Conservation (phyloP, 53 echinoderm and acorn worm genomes). For the Antedon mediterranea region DNA sequence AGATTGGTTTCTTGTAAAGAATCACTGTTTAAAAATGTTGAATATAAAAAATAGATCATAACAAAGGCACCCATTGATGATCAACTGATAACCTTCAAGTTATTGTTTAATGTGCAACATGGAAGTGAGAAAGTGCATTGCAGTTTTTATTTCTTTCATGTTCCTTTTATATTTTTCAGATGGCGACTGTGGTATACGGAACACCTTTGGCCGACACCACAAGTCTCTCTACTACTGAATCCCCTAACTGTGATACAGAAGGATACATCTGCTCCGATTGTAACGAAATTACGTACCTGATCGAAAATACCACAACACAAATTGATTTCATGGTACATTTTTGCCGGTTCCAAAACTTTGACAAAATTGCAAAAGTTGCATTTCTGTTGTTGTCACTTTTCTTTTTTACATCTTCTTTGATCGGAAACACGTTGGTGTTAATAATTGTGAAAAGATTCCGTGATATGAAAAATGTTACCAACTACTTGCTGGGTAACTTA, state of each 20-base stretch:
- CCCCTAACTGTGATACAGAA: neutral
- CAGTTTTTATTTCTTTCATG: too few species aligned
- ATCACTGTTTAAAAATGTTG: too few species aligned
- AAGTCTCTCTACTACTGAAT: too few species aligned
- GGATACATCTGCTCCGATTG: neutral
- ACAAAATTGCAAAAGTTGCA: neutral
- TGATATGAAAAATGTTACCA: neutral
- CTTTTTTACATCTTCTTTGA: neutral
- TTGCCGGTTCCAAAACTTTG: neutral
- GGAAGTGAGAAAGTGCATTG: too few species aligned
- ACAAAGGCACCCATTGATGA: too few species aligned
- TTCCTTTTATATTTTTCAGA: neutral
- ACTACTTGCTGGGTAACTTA: neutral
- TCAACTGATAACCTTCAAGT: too few species aligned
- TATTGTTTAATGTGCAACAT: too few species aligned
- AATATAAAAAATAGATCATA: too few species aligned
- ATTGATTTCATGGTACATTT: neutral
- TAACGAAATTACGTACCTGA: neutral
- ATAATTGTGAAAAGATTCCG: neutral
- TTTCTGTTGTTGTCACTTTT: neutral
- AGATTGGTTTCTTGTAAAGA: too few species aligned
- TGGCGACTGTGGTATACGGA: neutral
- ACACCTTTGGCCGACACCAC: neutral
- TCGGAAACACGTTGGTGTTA: neutral
- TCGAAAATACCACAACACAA: neutral